Evolutionary conservation across 2,888 invertebrate species (phyloP).

Genomic region (Escarpia spicata): DNA sequence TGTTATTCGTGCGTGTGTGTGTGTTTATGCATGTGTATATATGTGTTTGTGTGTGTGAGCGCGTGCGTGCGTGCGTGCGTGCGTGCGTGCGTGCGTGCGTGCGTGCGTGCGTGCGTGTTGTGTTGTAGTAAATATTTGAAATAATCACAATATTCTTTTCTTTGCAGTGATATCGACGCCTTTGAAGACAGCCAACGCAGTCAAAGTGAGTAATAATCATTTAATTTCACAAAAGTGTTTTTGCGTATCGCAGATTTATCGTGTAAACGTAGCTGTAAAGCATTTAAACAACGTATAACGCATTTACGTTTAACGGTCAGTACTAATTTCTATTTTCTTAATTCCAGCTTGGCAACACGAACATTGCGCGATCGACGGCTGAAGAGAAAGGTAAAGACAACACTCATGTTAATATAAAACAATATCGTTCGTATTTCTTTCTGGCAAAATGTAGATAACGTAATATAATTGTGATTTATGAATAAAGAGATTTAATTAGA

Average conservation of each 20-base stretch:
- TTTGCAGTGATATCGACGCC: not conserved
- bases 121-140: not conserved
- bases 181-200: not conserved
- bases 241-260: no score
- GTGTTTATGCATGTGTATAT: no score
- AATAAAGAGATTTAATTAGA: not conserved
- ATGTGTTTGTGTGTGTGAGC: no score
- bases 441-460: not conserved
- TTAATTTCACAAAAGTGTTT: not conserved
- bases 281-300: no score
- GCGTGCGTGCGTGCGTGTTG: no score
- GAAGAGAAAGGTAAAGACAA: not conserved
- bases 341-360: not conserved
- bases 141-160: not conserved
- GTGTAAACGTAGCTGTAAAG: no score
- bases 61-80: no score
- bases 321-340: not conserved
- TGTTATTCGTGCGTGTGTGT: no score
- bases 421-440: not conserved
- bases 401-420: not conserved
- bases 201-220: not conserved
- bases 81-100: no score
- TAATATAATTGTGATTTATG: not conserved
- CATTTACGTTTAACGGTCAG: not conserved
- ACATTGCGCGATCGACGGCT: not conserved